Conservation (phyloP, 2,888 invertebrate species). For the Lottia gigantea region DNA sequence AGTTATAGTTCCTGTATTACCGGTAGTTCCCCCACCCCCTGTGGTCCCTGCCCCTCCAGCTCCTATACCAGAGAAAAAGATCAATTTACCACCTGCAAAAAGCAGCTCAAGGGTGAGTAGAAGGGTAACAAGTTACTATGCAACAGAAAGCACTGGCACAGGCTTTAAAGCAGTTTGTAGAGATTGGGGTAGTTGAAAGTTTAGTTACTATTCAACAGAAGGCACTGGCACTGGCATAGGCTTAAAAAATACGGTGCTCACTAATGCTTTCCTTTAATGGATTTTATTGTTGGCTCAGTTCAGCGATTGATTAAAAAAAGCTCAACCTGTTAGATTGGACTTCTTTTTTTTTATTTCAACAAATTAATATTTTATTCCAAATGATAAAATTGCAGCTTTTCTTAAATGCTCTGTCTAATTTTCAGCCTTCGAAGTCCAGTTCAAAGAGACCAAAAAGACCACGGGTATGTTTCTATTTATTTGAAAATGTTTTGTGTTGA, state of each 20-base stretch:
- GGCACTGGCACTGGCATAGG: too few species aligned
- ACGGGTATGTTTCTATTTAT: neutral
- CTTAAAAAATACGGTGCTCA: too few species aligned
- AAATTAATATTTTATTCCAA: too few species aligned
- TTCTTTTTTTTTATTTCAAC: too few species aligned
- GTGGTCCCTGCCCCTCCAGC: slow-evolving; percentile 30
- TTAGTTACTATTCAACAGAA: too few species aligned
- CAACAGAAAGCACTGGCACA: too few species aligned
- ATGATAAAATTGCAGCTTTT: too few species aligned
- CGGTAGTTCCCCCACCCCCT: slow-evolving; percentile 30
- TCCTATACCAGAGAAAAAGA: slow-evolving; percentile 74
- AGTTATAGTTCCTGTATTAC: slow-evolving; percentile 40
- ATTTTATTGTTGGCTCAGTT: neutral
- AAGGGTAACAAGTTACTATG: too few species aligned
- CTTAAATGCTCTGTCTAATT: neutral
- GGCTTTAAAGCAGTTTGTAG: too few species aligned
- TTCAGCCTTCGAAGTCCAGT: neutral
- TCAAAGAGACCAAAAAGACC: slow-evolving; percentile 13
- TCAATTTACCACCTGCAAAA: slow-evolving; percentile 4
- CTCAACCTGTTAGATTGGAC: too few species aligned
- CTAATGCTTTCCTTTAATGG: neutral
- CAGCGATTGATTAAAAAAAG: neutral
- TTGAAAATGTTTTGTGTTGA: too few species aligned
- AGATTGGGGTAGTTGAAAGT: too few species aligned
- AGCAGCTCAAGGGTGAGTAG: neutral